These are phyloP conservation scores for Agelastica alni DNA, from an alignment of 2,888 invertebrate species.

Conservation along the genomic window DNA sequence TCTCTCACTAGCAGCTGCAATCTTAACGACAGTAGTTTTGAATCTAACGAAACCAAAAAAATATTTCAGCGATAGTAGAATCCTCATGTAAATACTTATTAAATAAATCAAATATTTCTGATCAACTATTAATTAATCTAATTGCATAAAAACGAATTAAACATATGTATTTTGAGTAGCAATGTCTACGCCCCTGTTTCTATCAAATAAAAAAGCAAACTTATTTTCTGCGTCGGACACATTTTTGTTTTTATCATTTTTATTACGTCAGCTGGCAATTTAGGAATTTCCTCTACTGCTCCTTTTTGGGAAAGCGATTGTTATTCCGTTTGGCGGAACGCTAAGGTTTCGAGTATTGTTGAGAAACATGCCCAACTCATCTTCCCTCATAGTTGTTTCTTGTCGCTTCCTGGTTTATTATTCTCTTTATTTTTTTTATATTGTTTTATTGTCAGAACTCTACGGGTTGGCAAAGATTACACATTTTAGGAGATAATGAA, in stretches of 20 bases:
- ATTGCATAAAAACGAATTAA: too few relatives aligned
- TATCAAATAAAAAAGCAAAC: conserved; percentile 32
- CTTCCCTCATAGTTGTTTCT: conserved; percentile 47
- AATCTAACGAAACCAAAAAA: too few relatives aligned
- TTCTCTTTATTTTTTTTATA: conserved; percentile 50
- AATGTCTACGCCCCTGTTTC: not conserved
- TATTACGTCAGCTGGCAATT: conserved; percentile 46
- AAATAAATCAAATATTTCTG: too few relatives aligned
- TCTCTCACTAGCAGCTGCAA: too few relatives aligned
- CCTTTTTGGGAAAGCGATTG: conserved; percentile 43
- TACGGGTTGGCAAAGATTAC: too few relatives aligned
- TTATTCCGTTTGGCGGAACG: conserved; percentile 45
- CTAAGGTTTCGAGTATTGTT: conserved; percentile 24
- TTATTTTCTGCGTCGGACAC: conserved; percentile 42
- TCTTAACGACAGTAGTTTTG: too few relatives aligned
- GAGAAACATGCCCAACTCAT: conserved; percentile 7
- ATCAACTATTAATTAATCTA: too few relatives aligned
- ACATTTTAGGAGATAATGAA: too few relatives aligned
- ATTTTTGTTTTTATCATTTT: conserved; percentile 50
- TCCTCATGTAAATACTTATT: too few relatives aligned
- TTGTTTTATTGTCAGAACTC: too few relatives aligned
- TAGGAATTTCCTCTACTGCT: conserved; percentile 38
- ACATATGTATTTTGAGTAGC: too few relatives aligned
- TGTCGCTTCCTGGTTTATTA: conserved; percentile 47
- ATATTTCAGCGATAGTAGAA: too few relatives aligned